Conservation (phyloP, 2,888 invertebrate genomes). For the Abrostola tripartita region DNA sequence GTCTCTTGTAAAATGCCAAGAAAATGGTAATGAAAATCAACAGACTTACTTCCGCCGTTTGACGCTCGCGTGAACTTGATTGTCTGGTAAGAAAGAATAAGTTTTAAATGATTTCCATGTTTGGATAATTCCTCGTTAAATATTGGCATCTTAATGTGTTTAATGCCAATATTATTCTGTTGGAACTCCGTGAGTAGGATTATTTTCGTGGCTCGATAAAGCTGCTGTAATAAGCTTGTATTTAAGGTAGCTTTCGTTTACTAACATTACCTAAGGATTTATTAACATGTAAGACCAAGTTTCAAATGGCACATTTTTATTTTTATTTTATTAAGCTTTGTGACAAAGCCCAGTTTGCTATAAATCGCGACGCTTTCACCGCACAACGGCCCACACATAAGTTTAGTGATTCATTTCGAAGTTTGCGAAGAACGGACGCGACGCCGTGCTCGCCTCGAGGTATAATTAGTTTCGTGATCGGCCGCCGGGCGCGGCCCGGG, state of each 20-base stretch:
- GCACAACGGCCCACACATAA: constrained; percentile 56
- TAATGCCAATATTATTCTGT: neutral
- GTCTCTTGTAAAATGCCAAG: constrained; percentile 67
- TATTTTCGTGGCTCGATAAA: too few species aligned
- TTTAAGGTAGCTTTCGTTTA: too few species aligned
- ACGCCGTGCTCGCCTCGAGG: constrained; percentile 74
- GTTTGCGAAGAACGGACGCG: constrained; percentile 73
- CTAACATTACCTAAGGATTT: too few species aligned
- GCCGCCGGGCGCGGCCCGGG: constrained; percentile 52
- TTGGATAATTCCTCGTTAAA: constrained; percentile 14
- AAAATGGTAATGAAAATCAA: constrained; percentile 69
- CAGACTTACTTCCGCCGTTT: constrained; percentile 55
- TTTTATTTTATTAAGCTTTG: neutral
- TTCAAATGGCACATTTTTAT: too few species aligned
- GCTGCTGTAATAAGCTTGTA: too few species aligned
- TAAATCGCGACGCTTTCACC: constrained; percentile 31
- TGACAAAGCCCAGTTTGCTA: constrained; percentile 3
- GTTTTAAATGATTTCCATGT: constrained; percentile 7
- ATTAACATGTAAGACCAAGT: too few species aligned
- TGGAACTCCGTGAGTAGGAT: neutral
- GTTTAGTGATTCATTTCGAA: constrained; percentile 72
- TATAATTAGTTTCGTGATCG: constrained; percentile 82
- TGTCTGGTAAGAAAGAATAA: constrained; percentile 31
- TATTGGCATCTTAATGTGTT: constrained; percentile 15
- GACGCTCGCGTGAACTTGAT: constrained; percentile 45